Percentiles rank a stretch among this genome's conserved stretches.
phyloP scores from a whole-genome alignment of 92 coral and sea anemone genomes.

The Bergia sp. region DNA sequence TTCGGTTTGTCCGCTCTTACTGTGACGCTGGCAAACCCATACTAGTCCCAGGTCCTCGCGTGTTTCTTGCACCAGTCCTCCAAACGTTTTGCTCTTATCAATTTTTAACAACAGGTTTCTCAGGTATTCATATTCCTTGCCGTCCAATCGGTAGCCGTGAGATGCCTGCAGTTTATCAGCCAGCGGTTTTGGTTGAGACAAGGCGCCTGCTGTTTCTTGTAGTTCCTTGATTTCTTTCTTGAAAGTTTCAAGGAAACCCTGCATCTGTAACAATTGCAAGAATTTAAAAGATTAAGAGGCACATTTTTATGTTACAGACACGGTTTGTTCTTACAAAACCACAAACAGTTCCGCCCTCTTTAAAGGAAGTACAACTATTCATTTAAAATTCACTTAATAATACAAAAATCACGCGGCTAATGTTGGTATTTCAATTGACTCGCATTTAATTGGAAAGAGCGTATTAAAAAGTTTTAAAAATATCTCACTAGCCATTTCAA shows the following conservation, averaged over 20 bases:
- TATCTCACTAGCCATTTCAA: too few relatives aligned
- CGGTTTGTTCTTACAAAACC: too few relatives aligned
- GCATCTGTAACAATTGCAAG: conserved; percentile 48
- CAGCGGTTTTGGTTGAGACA: conserved; percentile 64
- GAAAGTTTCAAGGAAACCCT: conserved; percentile 51
- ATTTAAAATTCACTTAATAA: too few relatives aligned
- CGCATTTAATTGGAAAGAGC: too few relatives aligned
- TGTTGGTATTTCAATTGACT: too few relatives aligned
- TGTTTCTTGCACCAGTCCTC: conserved; percentile 69
- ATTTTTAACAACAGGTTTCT: conserved; percentile 43
- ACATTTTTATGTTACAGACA: too few relatives aligned
- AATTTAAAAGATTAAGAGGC: too few relatives aligned
- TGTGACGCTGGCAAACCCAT: conserved; percentile 77
- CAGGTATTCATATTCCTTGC: conserved; percentile 56
- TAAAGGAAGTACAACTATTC: too few relatives aligned
- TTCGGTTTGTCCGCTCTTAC: conserved; percentile 32
- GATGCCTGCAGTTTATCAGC: conserved; percentile 40
- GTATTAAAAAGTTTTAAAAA: too few relatives aligned
- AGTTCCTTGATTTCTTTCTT: conserved; percentile 48
- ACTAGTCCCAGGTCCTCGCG: conserved; percentile 67
- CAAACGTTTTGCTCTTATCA: conserved; percentile 59
- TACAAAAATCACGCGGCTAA: too few relatives aligned
- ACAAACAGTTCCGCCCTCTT: too few relatives aligned
- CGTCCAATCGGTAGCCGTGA: conserved; percentile 54
- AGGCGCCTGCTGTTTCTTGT: conserved; percentile 51